These are phyloP conservation scores for Nebria ingens DNA, from an alignment of 1,140 invertebrate genomes.

Conservation along the genomic window DNA sequence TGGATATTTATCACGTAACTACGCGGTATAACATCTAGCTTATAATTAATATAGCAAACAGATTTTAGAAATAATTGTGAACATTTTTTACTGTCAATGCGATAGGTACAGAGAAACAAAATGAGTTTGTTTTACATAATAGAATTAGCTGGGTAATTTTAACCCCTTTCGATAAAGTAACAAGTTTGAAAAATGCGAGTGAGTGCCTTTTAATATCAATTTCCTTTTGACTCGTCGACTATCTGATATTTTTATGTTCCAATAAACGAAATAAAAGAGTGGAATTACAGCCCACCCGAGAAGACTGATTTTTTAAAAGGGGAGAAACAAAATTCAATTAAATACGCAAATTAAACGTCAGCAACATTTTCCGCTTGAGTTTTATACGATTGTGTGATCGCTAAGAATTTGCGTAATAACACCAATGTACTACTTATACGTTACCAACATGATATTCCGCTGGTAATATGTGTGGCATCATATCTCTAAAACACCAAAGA, in stretches of 20 bases:
- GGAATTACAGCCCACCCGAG: conserved; percentile 24
- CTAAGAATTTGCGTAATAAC: no score
- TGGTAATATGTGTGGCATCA: not conserved
- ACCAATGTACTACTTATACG: no score
- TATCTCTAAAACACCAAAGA: no score
- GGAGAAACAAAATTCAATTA: conserved; percentile 26
- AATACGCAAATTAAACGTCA: conserved; percentile 30
- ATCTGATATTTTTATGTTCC: conserved; percentile 28
- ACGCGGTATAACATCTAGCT: no score
- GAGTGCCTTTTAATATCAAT: not conserved
- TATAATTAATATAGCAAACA: no score
- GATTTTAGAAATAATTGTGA: no score
- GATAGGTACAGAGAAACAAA: no score
- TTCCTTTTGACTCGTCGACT: conserved; percentile 2
- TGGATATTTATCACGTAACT: no score
- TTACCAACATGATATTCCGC: no score
- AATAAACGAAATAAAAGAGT: conserved; percentile 30
- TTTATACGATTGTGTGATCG: no score
- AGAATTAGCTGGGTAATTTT: conserved; percentile 1
- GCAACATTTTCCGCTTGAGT: conserved; percentile 20
- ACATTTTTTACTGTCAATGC: no score
- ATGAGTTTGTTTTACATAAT: not conserved
- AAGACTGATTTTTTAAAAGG: conserved; percentile 25
- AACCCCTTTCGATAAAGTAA: not conserved
- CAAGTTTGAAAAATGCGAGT: not conserved